A percentile compares a stretch with the other conserved stretches of the same genome.
Evolutionary conservation across 2,888 invertebrate genomes (phyloP).

Genomic region (Pseudoips prasinana): DNA sequence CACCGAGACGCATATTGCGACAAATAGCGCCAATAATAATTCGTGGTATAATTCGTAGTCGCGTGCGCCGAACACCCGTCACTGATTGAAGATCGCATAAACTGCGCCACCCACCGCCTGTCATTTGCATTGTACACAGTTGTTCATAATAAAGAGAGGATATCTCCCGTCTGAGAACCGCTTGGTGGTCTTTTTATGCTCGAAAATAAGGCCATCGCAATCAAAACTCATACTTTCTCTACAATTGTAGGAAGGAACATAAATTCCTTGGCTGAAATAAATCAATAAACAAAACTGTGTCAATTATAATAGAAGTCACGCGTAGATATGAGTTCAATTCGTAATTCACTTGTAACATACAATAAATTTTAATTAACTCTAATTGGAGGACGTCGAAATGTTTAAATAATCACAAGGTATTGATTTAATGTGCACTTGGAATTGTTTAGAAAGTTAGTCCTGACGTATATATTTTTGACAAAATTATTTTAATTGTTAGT

Average conservation of each 20-base stretch:
- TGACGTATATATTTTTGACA: no score
- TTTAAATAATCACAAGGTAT: conserved; percentile 23
- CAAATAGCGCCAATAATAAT: conserved; percentile 69
- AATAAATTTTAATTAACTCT: conserved; percentile 64
- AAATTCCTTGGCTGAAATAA: conserved; percentile 51
- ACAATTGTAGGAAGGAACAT: conserved; percentile 29
- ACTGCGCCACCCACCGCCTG: conserved; percentile 66
- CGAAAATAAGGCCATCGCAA: conserved; percentile 25
- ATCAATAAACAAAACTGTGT: conserved; percentile 61
- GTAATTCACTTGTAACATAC: conserved; percentile 57
- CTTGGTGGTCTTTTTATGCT: conserved; percentile 31
- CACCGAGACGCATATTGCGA: conserved; percentile 48
- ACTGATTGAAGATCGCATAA: conserved; percentile 69
- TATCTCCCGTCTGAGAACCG: conserved; percentile 27
- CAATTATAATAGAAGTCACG: conserved; percentile 49
- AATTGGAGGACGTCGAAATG: conserved; percentile 49
- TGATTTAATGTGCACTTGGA: conserved; percentile 21
- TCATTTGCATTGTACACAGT: conserved; percentile 54
- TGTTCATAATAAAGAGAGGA: conserved; percentile 39
- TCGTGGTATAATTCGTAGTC: conserved; percentile 51
- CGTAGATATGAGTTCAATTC: conserved; percentile 43
- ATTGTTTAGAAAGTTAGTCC: conserved; percentile 5
- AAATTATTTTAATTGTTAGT: no score
- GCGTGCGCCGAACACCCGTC: conserved; percentile 69
- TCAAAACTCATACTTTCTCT: conserved; percentile 30